A percentile compares a stretch with the other conserved stretches of the same genome.
Conservation (phyloP, 1,140 invertebrate species). For the Dinoponera quadriceps region DNA sequence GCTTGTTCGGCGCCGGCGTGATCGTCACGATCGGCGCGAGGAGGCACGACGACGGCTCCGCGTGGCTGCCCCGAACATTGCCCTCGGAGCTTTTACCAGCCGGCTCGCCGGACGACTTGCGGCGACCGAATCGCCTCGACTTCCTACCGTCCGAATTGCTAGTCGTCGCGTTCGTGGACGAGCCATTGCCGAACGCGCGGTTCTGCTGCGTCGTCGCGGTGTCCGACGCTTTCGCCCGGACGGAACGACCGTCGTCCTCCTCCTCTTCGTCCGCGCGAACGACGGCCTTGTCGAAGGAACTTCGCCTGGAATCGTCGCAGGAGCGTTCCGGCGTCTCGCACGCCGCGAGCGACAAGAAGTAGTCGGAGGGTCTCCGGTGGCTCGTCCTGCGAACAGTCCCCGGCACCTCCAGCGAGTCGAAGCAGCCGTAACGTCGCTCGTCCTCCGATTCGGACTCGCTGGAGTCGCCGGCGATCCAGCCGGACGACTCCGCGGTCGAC, state of each 20-base stretch:
- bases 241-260: neutral
- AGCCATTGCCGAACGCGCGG: no score
- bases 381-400: neutral
- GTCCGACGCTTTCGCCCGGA: no score
- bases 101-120: neutral
- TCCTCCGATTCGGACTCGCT: conserved; percentile 44
- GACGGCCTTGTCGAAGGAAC: neutral
- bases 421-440: conserved; percentile 47
- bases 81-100: conserved; percentile 38
- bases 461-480: conserved; percentile 26
- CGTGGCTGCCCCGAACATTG: neutral
- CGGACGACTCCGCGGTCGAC: neutral
- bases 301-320: neutral
- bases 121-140: conserved; percentile 12
- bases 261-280: neutral
- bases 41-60: conserved; percentile 67
- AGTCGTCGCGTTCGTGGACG: neutral
- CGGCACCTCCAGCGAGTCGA: conserved; percentile 56
- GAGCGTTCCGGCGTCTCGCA: neutral
- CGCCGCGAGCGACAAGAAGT: neutral
- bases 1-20: conserved; percentile 84
- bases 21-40: conserved; percentile 81
- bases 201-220: no score
- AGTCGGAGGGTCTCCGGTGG: conserved; percentile 19
- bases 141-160: conserved; percentile 4